Evolutionary conservation across 2,888 invertebrate genomes (phyloP).

Genomic region (Chrysodeixis includens): DNA sequence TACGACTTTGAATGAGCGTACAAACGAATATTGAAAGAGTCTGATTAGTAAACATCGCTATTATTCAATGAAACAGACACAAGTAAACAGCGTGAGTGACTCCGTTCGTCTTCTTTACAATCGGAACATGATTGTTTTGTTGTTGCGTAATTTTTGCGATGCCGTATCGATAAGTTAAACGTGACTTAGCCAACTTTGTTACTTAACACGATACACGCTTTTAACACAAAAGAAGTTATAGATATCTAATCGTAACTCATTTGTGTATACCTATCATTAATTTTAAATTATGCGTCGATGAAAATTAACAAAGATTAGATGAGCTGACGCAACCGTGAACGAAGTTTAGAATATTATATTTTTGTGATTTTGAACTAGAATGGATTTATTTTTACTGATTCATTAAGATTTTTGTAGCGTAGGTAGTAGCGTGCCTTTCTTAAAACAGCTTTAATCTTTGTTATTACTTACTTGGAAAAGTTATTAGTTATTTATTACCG

Average conservation of each 20-base stretch:
- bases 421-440: neutral
- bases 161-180: conserved; percentile 77
- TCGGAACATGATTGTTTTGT: conserved; percentile 64
- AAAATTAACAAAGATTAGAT: conserved; percentile 64
- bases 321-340: conserved; percentile 32
- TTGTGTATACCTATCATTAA: conserved; percentile 78
- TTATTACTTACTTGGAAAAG: too few relatives aligned
- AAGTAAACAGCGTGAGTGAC: conserved; percentile 20
- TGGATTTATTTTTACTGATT: conserved; percentile 1
- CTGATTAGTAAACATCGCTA: conserved; percentile 7
- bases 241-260: conserved; percentile 78
- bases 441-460: too few relatives aligned
- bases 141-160: conserved; percentile 78
- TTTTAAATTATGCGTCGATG: conserved; percentile 77
- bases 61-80: neutral
- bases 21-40: neutral
- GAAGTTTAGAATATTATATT: conserved; percentile 9
- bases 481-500: too few relatives aligned
- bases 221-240: conserved; percentile 77
- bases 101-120: conserved; percentile 48
- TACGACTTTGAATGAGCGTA: neutral
- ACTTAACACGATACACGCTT: conserved; percentile 76
- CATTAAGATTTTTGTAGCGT: neutral
- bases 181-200: conserved; percentile 83
- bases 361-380: neutral